Percentiles rank a stretch among this genome's conserved stretches.
These are phyloP conservation scores for Meteorus cinctellus DNA, from an alignment of 2,888 invertebrate genomes.

Conservation along the genomic window DNA sequence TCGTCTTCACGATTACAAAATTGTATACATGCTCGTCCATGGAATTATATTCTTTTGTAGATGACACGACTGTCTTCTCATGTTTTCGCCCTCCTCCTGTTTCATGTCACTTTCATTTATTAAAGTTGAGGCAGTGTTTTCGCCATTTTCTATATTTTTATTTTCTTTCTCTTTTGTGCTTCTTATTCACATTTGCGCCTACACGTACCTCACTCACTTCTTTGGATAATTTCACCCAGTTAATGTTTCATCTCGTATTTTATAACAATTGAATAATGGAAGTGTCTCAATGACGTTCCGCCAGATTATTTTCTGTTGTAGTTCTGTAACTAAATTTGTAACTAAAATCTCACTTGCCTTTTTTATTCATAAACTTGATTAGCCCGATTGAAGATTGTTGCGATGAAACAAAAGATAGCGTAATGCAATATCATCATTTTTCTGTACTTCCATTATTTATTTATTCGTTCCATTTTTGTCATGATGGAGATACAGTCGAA, in stretches of 20 bases:
- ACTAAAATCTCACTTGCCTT: background rate
- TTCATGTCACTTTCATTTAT: background rate
- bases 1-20: background rate
- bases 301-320: background rate
- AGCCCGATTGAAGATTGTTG: background rate
- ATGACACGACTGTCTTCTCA: constrained; percentile 10
- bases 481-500: background rate
- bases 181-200: background rate
- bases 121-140: too few relatives aligned
- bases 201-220: background rate
- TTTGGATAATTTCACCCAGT: background rate
- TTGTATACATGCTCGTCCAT: constrained; percentile 7
- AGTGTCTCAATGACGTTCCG: background rate
- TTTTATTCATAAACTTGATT: background rate
- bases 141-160: background rate
- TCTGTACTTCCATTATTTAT: background rate
- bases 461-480: background rate
- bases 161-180: background rate
- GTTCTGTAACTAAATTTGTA: background rate
- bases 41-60: constrained; percentile 1
- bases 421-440: background rate
- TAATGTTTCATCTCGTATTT: background rate
- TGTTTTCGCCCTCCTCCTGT: background rate
- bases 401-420: background rate
- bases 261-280: background rate